These are phyloP conservation scores for Urocitellus parryii DNA, from an alignment of 2,113 vertebrate genomes.

Conservation along the genomic window DNA sequence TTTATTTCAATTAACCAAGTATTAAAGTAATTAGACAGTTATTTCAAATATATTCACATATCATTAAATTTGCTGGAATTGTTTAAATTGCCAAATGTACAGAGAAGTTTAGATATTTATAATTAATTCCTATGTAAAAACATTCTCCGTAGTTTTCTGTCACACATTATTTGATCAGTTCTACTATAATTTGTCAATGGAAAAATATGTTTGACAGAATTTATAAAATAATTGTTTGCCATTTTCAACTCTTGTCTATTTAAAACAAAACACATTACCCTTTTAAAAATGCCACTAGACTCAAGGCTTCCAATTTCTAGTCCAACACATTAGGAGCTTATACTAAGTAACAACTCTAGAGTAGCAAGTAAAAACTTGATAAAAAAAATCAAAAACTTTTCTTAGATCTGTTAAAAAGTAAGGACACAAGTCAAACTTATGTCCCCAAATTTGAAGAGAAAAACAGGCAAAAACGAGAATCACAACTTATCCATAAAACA, in stretches of 20 bases:
- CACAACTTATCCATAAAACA: background rate
- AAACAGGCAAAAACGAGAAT: background rate
- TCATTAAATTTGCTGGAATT: conserved; percentile 47
- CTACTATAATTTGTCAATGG: conserved; percentile 66
- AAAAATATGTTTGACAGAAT: conserved; percentile 76
- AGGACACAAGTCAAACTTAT: background rate
- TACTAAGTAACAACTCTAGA: background rate
- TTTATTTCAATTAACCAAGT: background rate
- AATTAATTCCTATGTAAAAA: conserved; percentile 77
- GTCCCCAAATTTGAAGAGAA: background rate
- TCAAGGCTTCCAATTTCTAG: background rate
- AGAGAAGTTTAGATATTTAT: conserved; percentile 38
- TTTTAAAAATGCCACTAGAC: conserved; percentile 71
- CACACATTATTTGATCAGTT: conserved; percentile 80
- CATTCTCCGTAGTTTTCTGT: conserved; percentile 69
- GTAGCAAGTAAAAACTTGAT: background rate
- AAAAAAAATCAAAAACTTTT: background rate
- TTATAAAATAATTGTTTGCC: conserved; percentile 80
- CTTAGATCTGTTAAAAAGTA: background rate
- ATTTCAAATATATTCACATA: conserved; percentile 34
- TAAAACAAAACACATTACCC: conserved; percentile 72
- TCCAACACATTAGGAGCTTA: background rate
- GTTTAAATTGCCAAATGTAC: conserved; percentile 73
- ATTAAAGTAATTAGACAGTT: conserved; percentile 1
- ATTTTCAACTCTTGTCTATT: conserved; percentile 80